Conservation (phyloP, 2,113 vertebrate species). For the Nycticryphes semicollaris region DNA sequence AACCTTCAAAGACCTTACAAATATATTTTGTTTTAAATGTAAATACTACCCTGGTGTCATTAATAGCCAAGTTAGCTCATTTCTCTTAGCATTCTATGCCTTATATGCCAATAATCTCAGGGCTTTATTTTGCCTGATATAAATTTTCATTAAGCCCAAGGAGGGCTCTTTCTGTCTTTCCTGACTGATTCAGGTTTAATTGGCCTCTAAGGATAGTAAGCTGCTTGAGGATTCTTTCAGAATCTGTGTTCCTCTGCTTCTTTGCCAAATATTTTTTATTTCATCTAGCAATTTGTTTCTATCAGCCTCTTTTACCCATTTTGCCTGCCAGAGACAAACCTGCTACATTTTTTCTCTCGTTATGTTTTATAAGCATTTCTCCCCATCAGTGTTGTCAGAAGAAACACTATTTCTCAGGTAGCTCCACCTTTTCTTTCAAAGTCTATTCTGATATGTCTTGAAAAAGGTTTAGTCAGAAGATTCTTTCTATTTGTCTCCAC, state of each 20-base stretch:
- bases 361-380: background rate
- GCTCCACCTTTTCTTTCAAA: background rate
- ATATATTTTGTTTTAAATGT: slow-evolving; percentile 58
- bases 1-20: slow-evolving; percentile 52
- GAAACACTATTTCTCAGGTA: background rate
- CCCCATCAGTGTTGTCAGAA: background rate
- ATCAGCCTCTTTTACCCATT: background rate
- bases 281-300: slow-evolving; percentile 36
- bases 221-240: slow-evolving; percentile 48
- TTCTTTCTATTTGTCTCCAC: background rate
- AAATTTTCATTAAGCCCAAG: slow-evolving; percentile 53
- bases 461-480: background rate
- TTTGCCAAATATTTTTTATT: slow-evolving; percentile 55
- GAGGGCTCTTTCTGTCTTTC: slow-evolving; percentile 47
- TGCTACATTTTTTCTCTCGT: background rate
- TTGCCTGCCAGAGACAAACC: slow-evolving; percentile 14
- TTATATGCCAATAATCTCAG: slow-evolving; percentile 36
- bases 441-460: background rate
- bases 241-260: slow-evolving; percentile 45
- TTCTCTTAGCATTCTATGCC: background rate
- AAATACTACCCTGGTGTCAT: slow-evolving; percentile 31
- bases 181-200: slow-evolving; percentile 59
- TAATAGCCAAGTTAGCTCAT: slow-evolving; percentile 19
- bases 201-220: slow-evolving; percentile 58
- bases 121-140: slow-evolving; percentile 30